These are phyloP conservation scores for Corythoichthys haematopterus DNA, from an alignment of 2,113 vertebrate species.

Conservation along the genomic window DNA sequence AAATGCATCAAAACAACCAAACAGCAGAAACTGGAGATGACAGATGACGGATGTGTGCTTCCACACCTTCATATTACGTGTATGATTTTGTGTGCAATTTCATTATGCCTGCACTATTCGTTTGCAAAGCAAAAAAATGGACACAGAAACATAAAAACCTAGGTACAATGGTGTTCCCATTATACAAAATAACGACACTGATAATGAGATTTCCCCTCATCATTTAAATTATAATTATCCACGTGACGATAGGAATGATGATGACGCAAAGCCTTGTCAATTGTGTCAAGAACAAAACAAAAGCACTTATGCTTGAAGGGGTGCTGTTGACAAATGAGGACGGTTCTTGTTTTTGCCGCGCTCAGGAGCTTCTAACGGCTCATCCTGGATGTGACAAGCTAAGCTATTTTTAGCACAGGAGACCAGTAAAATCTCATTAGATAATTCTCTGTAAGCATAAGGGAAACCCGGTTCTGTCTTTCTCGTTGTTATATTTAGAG, in stretches of 20 bases:
- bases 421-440: constrained; percentile 48
- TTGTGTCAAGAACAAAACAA: constrained; percentile 17
- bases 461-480: constrained; percentile 23
- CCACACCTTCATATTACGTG: not conserved
- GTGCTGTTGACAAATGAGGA: constrained; percentile 39
- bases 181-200: not conserved
- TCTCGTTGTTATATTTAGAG: constrained; percentile 22
- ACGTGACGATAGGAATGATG: constrained; percentile 37
- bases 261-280: constrained; percentile 17
- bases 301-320: constrained; percentile 40
- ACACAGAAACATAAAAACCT: constrained; percentile 17
- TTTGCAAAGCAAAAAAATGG: constrained; percentile 11
- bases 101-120: constrained; percentile 3
- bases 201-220: not conserved
- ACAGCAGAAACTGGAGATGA: constrained; percentile 18
- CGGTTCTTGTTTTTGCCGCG: constrained; percentile 39
- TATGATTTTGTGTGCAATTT: constrained; percentile 25
- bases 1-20: constrained; percentile 25
- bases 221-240: not conserved
- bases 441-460: constrained; percentile 38
- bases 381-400: constrained; percentile 54
- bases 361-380: constrained; percentile 49
- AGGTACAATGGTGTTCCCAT: constrained; percentile 16
- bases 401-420: constrained; percentile 48
- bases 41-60: constrained; percentile 9